Evolutionary conservation across 2,113 vertebrate species (phyloP).

Genomic region (Synchiropus splendidus): DNA sequence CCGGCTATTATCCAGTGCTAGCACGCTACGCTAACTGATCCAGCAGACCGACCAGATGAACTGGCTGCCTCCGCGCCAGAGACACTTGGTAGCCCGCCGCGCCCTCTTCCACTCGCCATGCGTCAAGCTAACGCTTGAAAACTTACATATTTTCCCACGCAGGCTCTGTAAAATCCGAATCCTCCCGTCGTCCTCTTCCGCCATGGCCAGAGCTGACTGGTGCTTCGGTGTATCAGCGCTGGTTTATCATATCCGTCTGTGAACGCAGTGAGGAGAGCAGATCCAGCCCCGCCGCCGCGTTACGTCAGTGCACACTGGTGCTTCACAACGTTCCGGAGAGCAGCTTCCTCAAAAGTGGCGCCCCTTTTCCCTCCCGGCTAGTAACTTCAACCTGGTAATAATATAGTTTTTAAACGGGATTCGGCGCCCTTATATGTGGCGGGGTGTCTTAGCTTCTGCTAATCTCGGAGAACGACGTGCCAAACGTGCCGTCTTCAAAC

Average conservation of each 20-base stretch:
- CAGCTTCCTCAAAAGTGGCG: slow-evolving; percentile 15
- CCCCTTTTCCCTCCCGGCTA: background rate
- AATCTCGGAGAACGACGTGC: too few species aligned
- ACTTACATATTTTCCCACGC: slow-evolving; percentile 84
- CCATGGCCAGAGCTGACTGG: slow-evolving; percentile 67
- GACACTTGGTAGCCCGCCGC: too few species aligned
- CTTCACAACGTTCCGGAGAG: slow-evolving; percentile 11
- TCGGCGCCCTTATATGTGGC: too few species aligned
- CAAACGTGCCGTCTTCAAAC: too few species aligned
- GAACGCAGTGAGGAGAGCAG: slow-evolving; percentile 51
- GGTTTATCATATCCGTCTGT: slow-evolving; percentile 69
- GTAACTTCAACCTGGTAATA: slow-evolving; percentile 3
- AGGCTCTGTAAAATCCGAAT: slow-evolving; percentile 78
- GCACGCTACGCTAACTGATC: slow-evolving; percentile 44
- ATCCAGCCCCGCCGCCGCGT: slow-evolving; percentile 60
- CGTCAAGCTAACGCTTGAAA: background rate
- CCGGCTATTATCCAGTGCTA: slow-evolving; percentile 31
- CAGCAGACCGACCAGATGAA: slow-evolving; percentile 22
- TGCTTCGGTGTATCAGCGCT: slow-evolving; percentile 60
- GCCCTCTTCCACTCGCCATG: slow-evolving; percentile 6
- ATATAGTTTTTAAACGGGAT: too few species aligned
- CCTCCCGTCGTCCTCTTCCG: slow-evolving; percentile 70
- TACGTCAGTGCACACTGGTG: slow-evolving; percentile 35
- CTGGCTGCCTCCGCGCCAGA: slow-evolving; percentile 25
- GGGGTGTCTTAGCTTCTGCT: too few species aligned